phyloP scores from a whole-genome alignment of 2,888 invertebrate species.

The Drosophila kuntzei region DNA sequence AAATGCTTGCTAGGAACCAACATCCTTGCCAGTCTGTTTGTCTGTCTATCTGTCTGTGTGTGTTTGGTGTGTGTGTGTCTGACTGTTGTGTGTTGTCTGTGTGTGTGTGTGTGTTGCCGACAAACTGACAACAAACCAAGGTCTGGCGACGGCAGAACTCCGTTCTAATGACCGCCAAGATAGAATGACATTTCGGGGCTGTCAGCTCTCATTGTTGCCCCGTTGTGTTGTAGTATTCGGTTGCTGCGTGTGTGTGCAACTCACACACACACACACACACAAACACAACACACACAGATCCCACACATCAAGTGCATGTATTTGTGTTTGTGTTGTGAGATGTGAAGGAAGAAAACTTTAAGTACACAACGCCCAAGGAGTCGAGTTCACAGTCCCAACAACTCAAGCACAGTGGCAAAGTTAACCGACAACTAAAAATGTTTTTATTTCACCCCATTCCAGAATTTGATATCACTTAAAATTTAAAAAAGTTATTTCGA shows the following conservation, averaged over 20 bases:
- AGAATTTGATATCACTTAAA: not conserved
- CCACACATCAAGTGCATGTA: constrained; percentile 17
- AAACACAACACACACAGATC: constrained; percentile 14
- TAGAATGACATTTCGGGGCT: constrained; percentile 82
- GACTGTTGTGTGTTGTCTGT: constrained; percentile 20
- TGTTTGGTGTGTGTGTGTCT: constrained; percentile 6
- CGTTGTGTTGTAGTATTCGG: constrained; percentile 60
- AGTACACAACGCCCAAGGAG: constrained; percentile 69
- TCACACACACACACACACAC: constrained; percentile 29
- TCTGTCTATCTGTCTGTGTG: not conserved
- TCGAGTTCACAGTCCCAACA: constrained; percentile 46
- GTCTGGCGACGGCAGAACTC: constrained; percentile 65
- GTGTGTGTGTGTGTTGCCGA: constrained; percentile 29
- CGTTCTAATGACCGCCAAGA: constrained; percentile 82
- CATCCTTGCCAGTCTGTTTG: constrained; percentile 49
- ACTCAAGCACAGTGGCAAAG: constrained; percentile 52
- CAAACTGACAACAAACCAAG: constrained; percentile 61
- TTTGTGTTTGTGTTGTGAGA: constrained; percentile 43
- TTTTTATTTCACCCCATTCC: not conserved
- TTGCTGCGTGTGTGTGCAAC: constrained; percentile 37
- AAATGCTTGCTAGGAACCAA: constrained; percentile 65
- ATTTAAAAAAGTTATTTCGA: not conserved
- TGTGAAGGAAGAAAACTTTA: constrained; percentile 73
- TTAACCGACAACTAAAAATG: not conserved
- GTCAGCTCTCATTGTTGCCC: constrained; percentile 80